These are phyloP conservation scores for Todus mexicanus DNA, from an alignment of 2,797 vertebrate species.

Conservation along the genomic window DNA sequence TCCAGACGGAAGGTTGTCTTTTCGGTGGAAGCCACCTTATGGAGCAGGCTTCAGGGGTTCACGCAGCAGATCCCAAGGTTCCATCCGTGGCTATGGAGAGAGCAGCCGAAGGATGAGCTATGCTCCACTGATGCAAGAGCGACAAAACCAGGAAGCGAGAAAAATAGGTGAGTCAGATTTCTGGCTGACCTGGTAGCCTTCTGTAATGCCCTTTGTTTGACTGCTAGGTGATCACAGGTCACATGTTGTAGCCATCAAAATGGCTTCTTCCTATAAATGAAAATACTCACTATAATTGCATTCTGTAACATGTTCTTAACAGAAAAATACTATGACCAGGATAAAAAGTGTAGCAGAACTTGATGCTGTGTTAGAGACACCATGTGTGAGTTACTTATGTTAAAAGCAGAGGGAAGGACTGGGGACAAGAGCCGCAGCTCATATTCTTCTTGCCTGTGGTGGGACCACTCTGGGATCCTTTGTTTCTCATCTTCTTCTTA, in stretches of 20 bases:
- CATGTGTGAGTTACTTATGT: neutral
- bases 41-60: conserved; percentile 83
- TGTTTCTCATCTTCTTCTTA: neutral
- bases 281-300: neutral
- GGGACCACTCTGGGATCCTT: neutral
- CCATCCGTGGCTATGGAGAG: conserved; percentile 74
- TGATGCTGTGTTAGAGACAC: neutral
- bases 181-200: neutral
- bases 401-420: neutral
- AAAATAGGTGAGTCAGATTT: conserved; percentile 83
- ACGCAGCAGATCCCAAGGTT: conserved; percentile 71
- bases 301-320: neutral
- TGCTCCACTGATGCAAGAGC: conserved; percentile 82
- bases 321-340: neutral
- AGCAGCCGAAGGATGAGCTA: conserved; percentile 80
- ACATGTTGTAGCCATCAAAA: neutral
- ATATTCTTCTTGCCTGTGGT: neutral
- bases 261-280: neutral
- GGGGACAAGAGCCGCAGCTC: neutral
- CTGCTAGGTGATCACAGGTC: neutral
- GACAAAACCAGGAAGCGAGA: conserved; percentile 79
- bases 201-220: neutral
- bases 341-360: neutral
- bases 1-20: conserved; percentile 60
- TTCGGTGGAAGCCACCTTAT: conserved; percentile 82